phyloP scores from a whole-genome alignment of 1,140 invertebrate species.

The Artemia franciscana region DNA sequence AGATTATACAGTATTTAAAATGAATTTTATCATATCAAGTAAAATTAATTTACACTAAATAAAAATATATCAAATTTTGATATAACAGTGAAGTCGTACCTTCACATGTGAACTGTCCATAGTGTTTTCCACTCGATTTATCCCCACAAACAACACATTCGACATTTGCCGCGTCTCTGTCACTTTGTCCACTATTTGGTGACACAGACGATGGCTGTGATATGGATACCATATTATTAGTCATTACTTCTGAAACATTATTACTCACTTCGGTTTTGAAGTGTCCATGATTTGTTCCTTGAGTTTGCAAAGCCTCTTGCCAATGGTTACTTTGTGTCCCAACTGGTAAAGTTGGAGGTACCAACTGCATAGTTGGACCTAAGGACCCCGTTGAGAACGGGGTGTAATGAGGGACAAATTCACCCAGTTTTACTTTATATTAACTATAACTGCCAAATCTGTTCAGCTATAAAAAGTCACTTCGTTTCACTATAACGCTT shows the following conservation, averaged over 20 bases:
- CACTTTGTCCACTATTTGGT: conserved; percentile 26
- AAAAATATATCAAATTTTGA: too few relatives aligned
- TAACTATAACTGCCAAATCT: too few relatives aligned
- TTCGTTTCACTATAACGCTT: too few relatives aligned
- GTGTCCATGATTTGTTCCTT: neutral
- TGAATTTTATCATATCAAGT: neutral
- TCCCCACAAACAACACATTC: conserved; percentile 97
- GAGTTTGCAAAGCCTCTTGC: too few relatives aligned
- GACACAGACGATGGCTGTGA: conserved; percentile 34
- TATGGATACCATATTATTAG: conserved; percentile 29
- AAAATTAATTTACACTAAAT: too few relatives aligned
- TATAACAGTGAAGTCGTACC: conserved; percentile 33
- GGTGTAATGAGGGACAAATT: neutral
- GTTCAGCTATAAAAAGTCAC: too few relatives aligned
- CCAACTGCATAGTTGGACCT: neutral
- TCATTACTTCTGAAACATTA: neutral
- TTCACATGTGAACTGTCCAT: conserved; percentile 96
- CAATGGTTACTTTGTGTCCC: too few relatives aligned
- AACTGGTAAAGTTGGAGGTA: neutral
- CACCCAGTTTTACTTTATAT: neutral
- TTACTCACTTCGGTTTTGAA: neutral
- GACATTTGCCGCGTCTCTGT: conserved; percentile 60
- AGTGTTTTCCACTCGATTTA: conserved; percentile 94
- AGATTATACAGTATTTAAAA: neutral
- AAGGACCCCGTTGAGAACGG: neutral